Evolutionary conservation across 2,113 vertebrate genomes (phyloP).

Genomic region (Hirundichthys speculiger): DNA sequence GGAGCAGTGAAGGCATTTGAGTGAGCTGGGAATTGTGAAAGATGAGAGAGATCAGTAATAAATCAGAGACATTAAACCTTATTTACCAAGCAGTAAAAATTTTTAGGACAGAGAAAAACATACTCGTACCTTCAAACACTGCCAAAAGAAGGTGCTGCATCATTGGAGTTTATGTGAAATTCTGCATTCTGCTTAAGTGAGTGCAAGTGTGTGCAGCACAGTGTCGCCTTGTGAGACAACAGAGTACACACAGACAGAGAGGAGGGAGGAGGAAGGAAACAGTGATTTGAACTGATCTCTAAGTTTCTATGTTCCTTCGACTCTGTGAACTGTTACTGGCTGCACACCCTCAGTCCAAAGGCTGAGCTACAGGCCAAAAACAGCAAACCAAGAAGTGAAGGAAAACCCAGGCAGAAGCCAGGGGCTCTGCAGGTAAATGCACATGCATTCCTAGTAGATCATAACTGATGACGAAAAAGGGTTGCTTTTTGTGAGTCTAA

Average conservation of each 20-base stretch:
- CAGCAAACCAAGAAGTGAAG: not conserved
- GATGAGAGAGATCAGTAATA: not conserved
- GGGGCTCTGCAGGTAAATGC: not conserved
- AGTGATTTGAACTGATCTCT: not conserved
- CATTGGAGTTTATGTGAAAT: not conserved
- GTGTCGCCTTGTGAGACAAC: too few relatives aligned
- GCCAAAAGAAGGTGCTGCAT: not conserved
- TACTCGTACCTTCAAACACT: not conserved
- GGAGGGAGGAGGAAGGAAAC: not conserved
- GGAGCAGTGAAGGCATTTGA: not conserved
- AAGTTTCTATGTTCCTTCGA: not conserved
- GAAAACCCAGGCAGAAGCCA: not conserved
- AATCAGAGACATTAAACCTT: not conserved
- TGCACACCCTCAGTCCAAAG: not conserved
- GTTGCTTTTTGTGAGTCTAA: not conserved
- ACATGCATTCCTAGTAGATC: not conserved
- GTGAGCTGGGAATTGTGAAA: too few relatives aligned
- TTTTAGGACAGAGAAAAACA: not conserved
- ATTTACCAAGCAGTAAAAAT: not conserved
- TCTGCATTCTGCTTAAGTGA: not conserved
- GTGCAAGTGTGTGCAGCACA: too few relatives aligned
- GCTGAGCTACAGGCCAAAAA: not conserved
- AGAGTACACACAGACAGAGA: too few relatives aligned
- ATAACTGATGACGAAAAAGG: not conserved
- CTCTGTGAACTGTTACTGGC: not conserved